Evolutionary conservation across 2,797 vertebrate species (phyloP).

Genomic region (Cirrhinus mrigala): DNA sequence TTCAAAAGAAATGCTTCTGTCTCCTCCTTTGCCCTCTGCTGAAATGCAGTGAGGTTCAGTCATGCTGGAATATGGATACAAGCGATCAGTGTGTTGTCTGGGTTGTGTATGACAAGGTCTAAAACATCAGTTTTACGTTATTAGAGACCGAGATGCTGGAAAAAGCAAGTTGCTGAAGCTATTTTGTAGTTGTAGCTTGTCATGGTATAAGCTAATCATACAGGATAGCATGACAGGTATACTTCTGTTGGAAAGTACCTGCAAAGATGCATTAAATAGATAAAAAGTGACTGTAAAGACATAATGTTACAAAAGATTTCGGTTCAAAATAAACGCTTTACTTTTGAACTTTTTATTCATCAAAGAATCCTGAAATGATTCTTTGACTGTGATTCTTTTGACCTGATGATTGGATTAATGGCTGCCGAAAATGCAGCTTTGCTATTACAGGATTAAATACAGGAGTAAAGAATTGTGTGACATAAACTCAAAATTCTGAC

Average conservation of each 20-base stretch:
- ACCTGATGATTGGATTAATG: background rate
- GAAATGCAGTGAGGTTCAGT: constrained; percentile 9
- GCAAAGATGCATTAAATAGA: background rate
- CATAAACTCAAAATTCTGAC: no score
- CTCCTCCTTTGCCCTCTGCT: constrained; percentile 21
- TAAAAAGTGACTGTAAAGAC: background rate
- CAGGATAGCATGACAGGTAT: background rate
- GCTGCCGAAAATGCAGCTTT: background rate
- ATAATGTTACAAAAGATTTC: background rate
- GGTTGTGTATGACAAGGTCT: background rate
- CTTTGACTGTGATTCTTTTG: no score
- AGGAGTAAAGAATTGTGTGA: no score
- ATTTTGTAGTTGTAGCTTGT: background rate
- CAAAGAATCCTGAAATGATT: background rate
- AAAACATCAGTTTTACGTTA: constrained; percentile 5
- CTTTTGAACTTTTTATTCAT: background rate
- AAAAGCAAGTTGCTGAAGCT: background rate
- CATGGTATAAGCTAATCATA: background rate
- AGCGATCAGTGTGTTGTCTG: constrained; percentile 17
- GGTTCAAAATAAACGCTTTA: background rate
- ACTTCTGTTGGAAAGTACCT: background rate
- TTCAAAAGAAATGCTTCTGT: constrained; percentile 22
- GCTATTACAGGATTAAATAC: background rate
- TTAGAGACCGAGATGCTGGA: background rate
- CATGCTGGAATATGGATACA: constrained; percentile 20